Conservation (phyloP, 2,888 invertebrate genomes). For the Synanthedon vespiformis region DNA sequence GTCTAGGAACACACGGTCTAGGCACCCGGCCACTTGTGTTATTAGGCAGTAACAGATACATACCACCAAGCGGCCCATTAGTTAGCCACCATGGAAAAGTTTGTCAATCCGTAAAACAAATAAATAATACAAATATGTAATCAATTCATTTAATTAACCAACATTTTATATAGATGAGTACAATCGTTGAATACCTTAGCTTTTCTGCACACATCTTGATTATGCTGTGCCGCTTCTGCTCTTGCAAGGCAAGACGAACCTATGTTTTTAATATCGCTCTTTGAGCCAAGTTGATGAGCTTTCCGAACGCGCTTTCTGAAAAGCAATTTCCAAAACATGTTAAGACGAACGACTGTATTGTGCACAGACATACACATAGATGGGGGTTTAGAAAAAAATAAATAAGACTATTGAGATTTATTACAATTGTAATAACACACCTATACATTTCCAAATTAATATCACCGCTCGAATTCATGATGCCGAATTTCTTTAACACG, state of each 20-base stretch:
- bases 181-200: constrained; percentile 61
- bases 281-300: constrained; percentile 34
- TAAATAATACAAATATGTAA: too few relatives aligned
- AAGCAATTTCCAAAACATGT: constrained; percentile 2
- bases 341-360: neutral
- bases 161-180: constrained; percentile 48
- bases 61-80: too few relatives aligned
- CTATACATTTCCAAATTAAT: constrained; percentile 53
- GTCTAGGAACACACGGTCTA: too few relatives aligned
- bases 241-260: constrained; percentile 43
- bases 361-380: too few relatives aligned
- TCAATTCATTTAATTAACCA: constrained; percentile 16
- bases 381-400: too few relatives aligned
- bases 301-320: constrained; percentile 40
- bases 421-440: constrained; percentile 14
- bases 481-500: constrained; percentile 53
- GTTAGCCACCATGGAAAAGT: too few relatives aligned
- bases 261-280: constrained; percentile 23
- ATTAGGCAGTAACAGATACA: too few relatives aligned
- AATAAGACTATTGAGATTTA: too few relatives aligned
- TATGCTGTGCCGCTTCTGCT: constrained; percentile 49
- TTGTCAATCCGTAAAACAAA: too few relatives aligned
- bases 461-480: constrained; percentile 41
- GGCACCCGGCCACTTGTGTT: too few relatives aligned
- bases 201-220: constrained; percentile 57